Evolutionary conservation across 35 echinoderm and acorn worm species (phyloP), one percentile per base, ranked within the genome.

Genomic region (Lytechinus pictus): DNA sequence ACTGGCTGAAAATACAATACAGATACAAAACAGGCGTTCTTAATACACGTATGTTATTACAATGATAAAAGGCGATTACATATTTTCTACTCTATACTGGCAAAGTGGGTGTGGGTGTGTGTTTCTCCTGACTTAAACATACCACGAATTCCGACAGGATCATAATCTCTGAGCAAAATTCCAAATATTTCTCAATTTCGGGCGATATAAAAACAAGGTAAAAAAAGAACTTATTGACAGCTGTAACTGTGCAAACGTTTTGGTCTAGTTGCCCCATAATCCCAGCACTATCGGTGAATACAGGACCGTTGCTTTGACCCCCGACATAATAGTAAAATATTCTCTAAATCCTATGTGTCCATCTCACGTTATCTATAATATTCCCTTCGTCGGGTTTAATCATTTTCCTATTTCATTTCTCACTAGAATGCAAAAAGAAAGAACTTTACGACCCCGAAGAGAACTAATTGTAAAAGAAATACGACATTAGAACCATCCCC

Each of bases 101-200:
- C 33, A 44, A 44, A 44, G 61, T 24, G 4, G 66, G 66, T 27
- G 66, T 79, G 66, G 66, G 19, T 24, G 66, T 79, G 16, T n/a
- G 66, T 16, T 6, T 44, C 33, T 44, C 33, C 33, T 44, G 33
- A 44, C 33, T n/a, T 24, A 6, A 79, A 24, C 66, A 79, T 79
- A 79, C 66, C 19, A 3, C 66, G 8, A 79, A 79, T 79, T 79
- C 66, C 66, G n/a, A 24, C 19, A 1, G n/a, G 66, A 79, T 79
- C 19, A 79, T 79, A 19, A 79, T 79, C n/a, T 44, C n/a, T 79
- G 3, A 79, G 66, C 66, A 79, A 79, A 79, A 79, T 79, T 79
- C 66, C 66, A 79, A 79, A 79, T 79, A 79, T 79, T 79, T 79
- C 66, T 79, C 66, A 79, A 79, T 79, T n/a, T 79, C 66, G 66